These are phyloP conservation scores for Poeciliopsis infans DNA, from an alignment of 2,797 vertebrate species.

Conservation along the genomic window DNA sequence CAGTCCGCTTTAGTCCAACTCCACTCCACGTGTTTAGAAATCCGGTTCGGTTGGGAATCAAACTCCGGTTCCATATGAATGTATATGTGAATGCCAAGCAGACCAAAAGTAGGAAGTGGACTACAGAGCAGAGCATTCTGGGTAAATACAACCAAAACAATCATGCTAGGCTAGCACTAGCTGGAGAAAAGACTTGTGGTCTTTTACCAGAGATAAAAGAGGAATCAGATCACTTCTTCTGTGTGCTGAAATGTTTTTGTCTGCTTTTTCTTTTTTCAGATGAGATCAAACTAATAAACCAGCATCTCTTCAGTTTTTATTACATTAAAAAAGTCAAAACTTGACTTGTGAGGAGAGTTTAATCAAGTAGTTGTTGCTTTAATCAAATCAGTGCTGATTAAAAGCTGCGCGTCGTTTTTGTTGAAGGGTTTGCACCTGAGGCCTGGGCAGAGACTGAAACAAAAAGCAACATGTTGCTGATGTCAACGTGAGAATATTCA, in stretches of 20 bases:
- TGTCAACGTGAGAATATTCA: not conserved
- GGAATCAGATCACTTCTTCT: not conserved
- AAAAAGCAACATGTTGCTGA: not conserved
- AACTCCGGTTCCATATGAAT: too few relatives aligned
- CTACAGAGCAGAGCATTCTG: too few relatives aligned
- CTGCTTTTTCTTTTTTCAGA: not conserved
- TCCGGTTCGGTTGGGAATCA: too few relatives aligned
- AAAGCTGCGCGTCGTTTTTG: not conserved
- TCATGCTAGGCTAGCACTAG: too few relatives aligned
- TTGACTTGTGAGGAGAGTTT: not conserved
- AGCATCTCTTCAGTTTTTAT: not conserved
- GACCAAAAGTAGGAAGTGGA: too few relatives aligned
- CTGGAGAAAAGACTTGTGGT: too few relatives aligned
- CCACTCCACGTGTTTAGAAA: too few relatives aligned
- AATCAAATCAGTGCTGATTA: not conserved
- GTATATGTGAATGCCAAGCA: too few relatives aligned
- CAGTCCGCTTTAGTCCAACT: too few relatives aligned
- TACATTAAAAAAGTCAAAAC: not conserved
- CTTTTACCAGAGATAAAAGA: too few relatives aligned
- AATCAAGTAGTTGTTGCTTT: not conserved
- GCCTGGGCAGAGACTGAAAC: not conserved
- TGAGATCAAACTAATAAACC: too few relatives aligned
- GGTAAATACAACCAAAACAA: too few relatives aligned
- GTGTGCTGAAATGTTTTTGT: not conserved
- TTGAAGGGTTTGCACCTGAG: not conserved